A percentile compares a stretch with the other conserved stretches of the same genome.
Evolutionary conservation across 2,113 vertebrate species (phyloP).

Genomic region (Cololabis saira): DNA sequence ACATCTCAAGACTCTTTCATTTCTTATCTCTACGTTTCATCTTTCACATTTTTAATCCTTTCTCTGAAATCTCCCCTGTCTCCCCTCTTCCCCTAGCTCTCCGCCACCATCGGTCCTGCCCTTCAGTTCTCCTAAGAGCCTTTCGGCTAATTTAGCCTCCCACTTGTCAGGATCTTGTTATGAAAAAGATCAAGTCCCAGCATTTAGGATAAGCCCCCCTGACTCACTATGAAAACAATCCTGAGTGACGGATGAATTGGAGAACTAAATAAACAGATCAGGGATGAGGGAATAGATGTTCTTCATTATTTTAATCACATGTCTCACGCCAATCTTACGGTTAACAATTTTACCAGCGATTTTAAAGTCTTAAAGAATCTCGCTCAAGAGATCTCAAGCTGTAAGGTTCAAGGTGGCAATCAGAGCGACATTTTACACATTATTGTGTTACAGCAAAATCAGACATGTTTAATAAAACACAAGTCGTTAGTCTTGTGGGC

Average conservation of each 20-base stretch:
- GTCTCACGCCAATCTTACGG: too few relatives aligned
- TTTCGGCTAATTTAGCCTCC: conserved; percentile 59
- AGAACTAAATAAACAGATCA: conserved; percentile 50
- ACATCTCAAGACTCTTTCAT: conserved; percentile 25
- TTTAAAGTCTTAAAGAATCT: too few relatives aligned
- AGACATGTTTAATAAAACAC: too few relatives aligned
- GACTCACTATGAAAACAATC: conserved; percentile 56
- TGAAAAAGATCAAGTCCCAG: conserved; percentile 50
- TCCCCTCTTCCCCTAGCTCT: conserved; percentile 10
- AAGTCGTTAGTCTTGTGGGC: too few relatives aligned
- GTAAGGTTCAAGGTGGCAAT: too few relatives aligned
- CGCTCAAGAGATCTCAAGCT: too few relatives aligned
- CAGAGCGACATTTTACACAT: too few relatives aligned
- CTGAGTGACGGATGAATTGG: conserved; percentile 60
- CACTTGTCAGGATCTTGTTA: conserved; percentile 67
- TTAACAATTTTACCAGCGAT: too few relatives aligned
- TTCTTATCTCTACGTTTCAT: conserved; percentile 49
- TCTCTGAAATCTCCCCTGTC: conserved; percentile 37
- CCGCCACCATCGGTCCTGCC: conserved; percentile 12
- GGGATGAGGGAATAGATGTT: conserved; percentile 37
- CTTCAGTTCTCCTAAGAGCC: conserved; percentile 32
- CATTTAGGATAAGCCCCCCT: conserved; percentile 40
- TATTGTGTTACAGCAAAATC: too few relatives aligned
- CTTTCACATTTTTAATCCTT: conserved; percentile 41
- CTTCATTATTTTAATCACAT: conserved; percentile 43